Base-by-base conservation (phyloP, 2,888 invertebrate genomes). In the Hetaerina titia region DNA sequence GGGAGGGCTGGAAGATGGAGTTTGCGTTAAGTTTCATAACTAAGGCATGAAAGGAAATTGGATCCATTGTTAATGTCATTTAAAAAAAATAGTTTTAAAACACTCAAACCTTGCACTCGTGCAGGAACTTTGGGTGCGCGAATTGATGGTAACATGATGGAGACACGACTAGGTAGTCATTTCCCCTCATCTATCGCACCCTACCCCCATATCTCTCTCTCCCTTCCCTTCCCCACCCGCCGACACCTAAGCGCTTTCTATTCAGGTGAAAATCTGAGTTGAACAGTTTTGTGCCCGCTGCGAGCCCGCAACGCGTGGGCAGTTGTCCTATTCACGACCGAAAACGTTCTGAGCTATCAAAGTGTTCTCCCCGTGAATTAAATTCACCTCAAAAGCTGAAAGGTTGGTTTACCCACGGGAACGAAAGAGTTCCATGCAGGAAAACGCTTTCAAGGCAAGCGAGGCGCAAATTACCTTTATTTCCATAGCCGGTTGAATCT, bases 41-140 rank as follows among this genome's bases (percentile, higher is more conserved):
- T 92, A 74, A 92, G 92, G 92, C 69, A 69, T 92, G 92, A 92
- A 92, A 64, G 74, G 69, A 69, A 92, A 92, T 92, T 92, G 92
- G n/a, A 57, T 31, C 69, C 69, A 69, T 92, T 92, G 92, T 92
- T 69, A 13, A 22, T 22, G 31, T 8, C 11, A 2, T 31, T 13
- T 81, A 25, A 25, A 25, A 81, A 81, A 81, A 31, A 8, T 5
- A 81, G 45, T 45, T 45, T 2, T 2, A 45, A 11, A 19, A 81
- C 0, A 7, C 9, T 31, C 31, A 0, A 45, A 45, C 31, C 5
- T 15, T 31, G 31, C 13, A 25, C 31, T 31, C 8, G 22, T 15
- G 11, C 31, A 2, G 81, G 13, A 11, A 15, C 7, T 11, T 69
- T 2, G 81, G 13, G 25, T 9, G 81, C 7, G 31, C 6, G 22